Evolutionary conservation across 1,140 invertebrate genomes (phyloP).

Genomic region (Phocides pigmalion): DNA sequence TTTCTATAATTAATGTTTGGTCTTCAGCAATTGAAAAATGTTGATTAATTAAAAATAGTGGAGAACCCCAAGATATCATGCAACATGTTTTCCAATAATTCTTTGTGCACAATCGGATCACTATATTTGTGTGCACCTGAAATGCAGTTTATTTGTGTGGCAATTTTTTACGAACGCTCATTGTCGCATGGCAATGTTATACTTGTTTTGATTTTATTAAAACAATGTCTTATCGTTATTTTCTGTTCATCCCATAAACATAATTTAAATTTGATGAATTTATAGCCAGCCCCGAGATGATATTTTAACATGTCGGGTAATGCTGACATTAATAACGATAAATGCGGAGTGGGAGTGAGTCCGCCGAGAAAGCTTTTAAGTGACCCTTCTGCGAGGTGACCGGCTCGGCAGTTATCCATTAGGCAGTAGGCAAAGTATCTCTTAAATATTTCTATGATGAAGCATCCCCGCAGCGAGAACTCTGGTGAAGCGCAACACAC

Average conservation of each 20-base stretch:
- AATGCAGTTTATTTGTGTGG: no score
- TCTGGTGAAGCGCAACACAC: no score
- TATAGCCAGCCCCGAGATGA: background rate
- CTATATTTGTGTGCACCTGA: no score
- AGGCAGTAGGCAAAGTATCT: background rate
- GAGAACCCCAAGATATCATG: no score
- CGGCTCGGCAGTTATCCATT: slow-evolving; percentile 41
- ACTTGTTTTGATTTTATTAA: no score
- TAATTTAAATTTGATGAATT: background rate
- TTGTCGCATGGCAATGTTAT: background rate
- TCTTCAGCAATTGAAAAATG: no score
- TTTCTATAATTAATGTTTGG: no score
- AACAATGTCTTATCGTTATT: background rate
- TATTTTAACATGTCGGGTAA: slow-evolving; percentile 35
- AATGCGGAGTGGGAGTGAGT: slow-evolving; percentile 36
- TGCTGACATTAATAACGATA: slow-evolving; percentile 48
- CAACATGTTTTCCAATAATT: no score
- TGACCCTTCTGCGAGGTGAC: slow-evolving; percentile 44
- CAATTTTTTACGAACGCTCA: no score
- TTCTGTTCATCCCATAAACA: background rate
- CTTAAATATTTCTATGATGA: background rate
- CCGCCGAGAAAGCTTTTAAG: slow-evolving; percentile 44
- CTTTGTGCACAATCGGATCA: no score
- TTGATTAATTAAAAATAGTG: no score
- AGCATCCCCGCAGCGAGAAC: no score